These are phyloP conservation scores for Leptinotarsa haldemani DNA, from an alignment of 2,888 invertebrate genomes.

Conservation along the genomic window DNA sequence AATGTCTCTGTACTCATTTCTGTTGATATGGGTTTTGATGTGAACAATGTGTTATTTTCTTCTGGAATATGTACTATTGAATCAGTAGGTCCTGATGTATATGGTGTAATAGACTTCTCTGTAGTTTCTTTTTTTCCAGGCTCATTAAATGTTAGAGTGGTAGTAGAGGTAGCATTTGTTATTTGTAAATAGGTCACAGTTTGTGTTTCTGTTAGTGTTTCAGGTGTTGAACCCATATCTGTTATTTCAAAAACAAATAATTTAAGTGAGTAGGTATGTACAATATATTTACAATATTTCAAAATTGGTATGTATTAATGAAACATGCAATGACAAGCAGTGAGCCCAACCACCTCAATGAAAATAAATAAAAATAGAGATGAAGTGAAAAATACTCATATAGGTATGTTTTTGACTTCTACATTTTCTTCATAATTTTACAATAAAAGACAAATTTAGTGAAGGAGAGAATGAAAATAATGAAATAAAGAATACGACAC, in stretches of 20 bases:
- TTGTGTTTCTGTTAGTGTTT: slow-evolving; percentile 65
- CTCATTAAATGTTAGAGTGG: slow-evolving; percentile 55
- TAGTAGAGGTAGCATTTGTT: slow-evolving; percentile 58
- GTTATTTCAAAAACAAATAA: slow-evolving; percentile 63
- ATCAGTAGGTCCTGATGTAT: slow-evolving; percentile 26
- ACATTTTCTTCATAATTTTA: slow-evolving; percentile 33
- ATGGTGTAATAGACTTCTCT: slow-evolving; percentile 46
- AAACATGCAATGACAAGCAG: slow-evolving; percentile 49
- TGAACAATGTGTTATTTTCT: slow-evolving; percentile 23
- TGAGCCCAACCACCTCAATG: slow-evolving; percentile 47
- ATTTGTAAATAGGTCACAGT: slow-evolving; percentile 57
- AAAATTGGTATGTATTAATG: slow-evolving; percentile 49
- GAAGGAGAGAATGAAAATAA: slow-evolving; percentile 22
- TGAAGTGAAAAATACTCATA: slow-evolving; percentile 20
- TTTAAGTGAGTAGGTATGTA: slow-evolving; percentile 53
- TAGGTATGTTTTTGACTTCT: slow-evolving; percentile 28
- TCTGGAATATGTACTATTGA: slow-evolving; percentile 2
- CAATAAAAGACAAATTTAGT: slow-evolving; percentile 25
- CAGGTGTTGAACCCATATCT: slow-evolving; percentile 65
- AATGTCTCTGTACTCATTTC: slow-evolving; percentile 27
- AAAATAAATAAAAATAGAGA: slow-evolving; percentile 11
- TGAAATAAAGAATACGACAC: slow-evolving; percentile 26
- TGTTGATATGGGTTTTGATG: slow-evolving; percentile 26
- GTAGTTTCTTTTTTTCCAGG: slow-evolving; percentile 48
- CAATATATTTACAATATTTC: slow-evolving; percentile 42